Conservation (phyloP, 2,797 vertebrate species). For the Siniperca undulata region DNA sequence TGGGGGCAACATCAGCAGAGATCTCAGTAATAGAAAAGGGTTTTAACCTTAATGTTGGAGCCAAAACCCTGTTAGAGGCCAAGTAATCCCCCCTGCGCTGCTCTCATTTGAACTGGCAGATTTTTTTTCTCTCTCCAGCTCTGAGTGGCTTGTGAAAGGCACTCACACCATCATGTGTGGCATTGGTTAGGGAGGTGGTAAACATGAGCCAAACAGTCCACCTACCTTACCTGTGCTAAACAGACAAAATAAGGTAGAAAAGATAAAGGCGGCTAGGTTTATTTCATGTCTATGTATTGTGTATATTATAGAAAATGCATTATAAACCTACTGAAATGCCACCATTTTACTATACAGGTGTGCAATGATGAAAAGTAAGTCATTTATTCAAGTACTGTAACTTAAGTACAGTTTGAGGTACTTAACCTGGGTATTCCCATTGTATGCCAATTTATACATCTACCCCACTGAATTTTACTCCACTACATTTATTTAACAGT, state of each 20-base stretch:
- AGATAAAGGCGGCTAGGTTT: neutral
- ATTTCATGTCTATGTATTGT: neutral
- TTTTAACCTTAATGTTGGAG: conserved; percentile 90
- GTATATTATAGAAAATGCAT: neutral
- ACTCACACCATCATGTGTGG: conserved; percentile 40
- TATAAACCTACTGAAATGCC: neutral
- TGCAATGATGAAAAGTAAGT: neutral
- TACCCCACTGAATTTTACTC: neutral
- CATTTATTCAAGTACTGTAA: neutral
- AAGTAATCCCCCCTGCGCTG: conserved; percentile 84
- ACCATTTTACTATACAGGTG: neutral
- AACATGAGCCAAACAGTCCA: conserved; percentile 25
- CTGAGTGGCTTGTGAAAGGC: conserved; percentile 54
- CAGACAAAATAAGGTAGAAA: neutral
- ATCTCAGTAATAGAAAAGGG: conserved; percentile 88
- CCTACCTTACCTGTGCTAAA: neutral
- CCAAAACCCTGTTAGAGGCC: conserved; percentile 88
- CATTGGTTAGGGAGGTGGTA: conserved; percentile 40
- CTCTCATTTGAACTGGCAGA: conserved; percentile 82
- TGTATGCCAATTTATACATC: neutral
- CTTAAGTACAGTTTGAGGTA: neutral
- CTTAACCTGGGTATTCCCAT: neutral
- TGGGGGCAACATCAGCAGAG: conserved; percentile 82
- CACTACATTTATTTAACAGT: neutral
- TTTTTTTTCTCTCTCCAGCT: conserved; percentile 40